Base-by-base conservation (phyloP, 2,113 vertebrate genomes). In the Laterallus jamaicensis region DNA sequence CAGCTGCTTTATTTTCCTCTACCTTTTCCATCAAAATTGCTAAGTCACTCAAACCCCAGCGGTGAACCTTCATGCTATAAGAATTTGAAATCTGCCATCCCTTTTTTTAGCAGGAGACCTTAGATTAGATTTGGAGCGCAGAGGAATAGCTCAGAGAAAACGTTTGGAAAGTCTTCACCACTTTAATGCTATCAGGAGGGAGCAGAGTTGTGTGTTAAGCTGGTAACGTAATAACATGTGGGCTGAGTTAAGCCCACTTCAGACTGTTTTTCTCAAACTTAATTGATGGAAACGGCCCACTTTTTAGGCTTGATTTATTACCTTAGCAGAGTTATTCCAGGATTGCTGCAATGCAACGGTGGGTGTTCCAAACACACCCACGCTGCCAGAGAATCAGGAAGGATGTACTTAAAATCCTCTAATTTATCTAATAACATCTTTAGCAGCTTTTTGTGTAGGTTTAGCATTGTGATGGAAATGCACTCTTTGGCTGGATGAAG, bases 361-460 rank as follows among this genome's bases (percentile, higher is more conserved):
- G 97, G 97, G 96, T 96, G 95, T 97, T 97, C 76, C 92, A 88
- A 94, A 88, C 79, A 96, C 97, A 92, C 97, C 97, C 97, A 97
- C 95, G 10, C 78, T 88, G 93, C 92, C 96, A 93, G 75, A 87
- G 76, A 97, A 97, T 96, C 97, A 98, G 97, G 97, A 98, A 98
- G 97, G 96, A 98, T 97, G 93, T 97, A 96, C 96, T 98, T 93
- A 93, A 98, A 96, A 97, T 96, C 97, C 95, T 93, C 96, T 98
- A 97, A 98, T 98, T 98, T 98, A 96, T 97, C 97, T 98, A 98
- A 98, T 97, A 97, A 98, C 93, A 95, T 97, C 97, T 97, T 97
- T 96, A 97, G 96, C 86, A 37, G 92, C 95, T 97, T 90, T 95
- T 78, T 96, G 94, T 98, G 97, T 97, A 97, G 97, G 97, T 97